phyloP scores from a whole-genome alignment of 2,888 invertebrate species.

The Neria commutata region DNA sequence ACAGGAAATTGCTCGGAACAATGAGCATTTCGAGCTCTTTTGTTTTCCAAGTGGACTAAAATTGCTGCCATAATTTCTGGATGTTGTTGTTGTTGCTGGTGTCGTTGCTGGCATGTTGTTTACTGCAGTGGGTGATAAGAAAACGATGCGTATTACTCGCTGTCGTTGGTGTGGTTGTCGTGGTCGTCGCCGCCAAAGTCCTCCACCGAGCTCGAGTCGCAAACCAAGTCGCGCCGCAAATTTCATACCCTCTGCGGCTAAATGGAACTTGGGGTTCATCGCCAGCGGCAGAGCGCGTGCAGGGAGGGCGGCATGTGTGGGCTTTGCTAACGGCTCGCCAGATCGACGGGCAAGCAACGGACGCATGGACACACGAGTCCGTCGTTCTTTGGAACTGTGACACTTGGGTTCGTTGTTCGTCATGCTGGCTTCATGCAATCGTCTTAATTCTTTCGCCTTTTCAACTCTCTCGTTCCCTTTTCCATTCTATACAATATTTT shows the following conservation, averaged over 20 bases:
- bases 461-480: no score
- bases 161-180: constrained; percentile 11
- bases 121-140: constrained; percentile 25
- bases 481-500: neutral
- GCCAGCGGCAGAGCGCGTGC: no score
- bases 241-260: no score
- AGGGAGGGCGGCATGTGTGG: no score
- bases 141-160: constrained; percentile 19
- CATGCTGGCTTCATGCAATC: constrained; percentile 49
- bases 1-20: constrained; percentile 35
- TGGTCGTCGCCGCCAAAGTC: no score
- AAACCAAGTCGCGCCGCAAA: no score
- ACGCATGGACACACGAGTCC: neutral
- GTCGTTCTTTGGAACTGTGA: neutral
- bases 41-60: constrained; percentile 24
- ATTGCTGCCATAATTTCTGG: constrained; percentile 11
- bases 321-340: no score
- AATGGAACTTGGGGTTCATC: no score
- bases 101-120: neutral
- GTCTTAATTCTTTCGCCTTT: constrained; percentile 34
- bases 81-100: neutral
- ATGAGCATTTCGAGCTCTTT: constrained; percentile 27
- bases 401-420: constrained; percentile 47
- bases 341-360: neutral
- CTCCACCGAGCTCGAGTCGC: no score